Evolutionary conservation across 2,888 invertebrate species (phyloP).

Genomic region (Thera obeliscata): DNA sequence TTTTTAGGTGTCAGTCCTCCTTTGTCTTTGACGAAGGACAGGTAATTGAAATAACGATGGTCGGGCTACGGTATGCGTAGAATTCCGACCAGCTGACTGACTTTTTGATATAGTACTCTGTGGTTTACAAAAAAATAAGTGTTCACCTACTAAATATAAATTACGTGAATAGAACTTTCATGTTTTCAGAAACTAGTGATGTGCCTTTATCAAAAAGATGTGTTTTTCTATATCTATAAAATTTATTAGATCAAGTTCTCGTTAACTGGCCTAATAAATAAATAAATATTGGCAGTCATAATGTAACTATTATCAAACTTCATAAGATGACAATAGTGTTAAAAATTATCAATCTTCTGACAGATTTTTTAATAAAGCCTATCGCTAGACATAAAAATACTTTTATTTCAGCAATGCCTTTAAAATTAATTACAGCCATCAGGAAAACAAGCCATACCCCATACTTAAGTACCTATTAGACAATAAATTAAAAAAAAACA

Average conservation of each 20-base stretch:
- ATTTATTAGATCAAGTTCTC: no score
- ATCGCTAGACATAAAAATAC: neutral
- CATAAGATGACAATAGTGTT: no score
- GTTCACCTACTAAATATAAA: no score
- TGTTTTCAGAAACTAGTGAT: no score
- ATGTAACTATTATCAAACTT: no score
- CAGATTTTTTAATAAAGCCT: neutral
- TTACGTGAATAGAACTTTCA: no score
- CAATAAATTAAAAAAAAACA: slow-evolving; percentile 31
- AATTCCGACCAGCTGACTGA: slow-evolving; percentile 76
- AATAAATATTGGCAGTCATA: no score
- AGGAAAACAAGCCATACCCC: slow-evolving; percentile 18
- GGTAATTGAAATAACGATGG: slow-evolving; percentile 83
- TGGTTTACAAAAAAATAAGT: slow-evolving; percentile 23
- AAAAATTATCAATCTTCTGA: no score
- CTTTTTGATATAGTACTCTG: slow-evolving; percentile 45
- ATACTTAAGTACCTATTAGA: slow-evolving; percentile 22
- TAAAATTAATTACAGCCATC: slow-evolving; percentile 20
- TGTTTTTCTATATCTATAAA: no score
- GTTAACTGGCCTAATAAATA: no score
- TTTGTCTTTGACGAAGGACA: slow-evolving; percentile 83
- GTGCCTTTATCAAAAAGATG: no score
- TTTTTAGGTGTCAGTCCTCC: slow-evolving; percentile 73
- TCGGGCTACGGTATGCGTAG: slow-evolving; percentile 75
- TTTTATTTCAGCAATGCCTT: neutral